phyloP scores from a whole-genome alignment of 2,888 invertebrate species.

The Chymomyza caudatula region DNA sequence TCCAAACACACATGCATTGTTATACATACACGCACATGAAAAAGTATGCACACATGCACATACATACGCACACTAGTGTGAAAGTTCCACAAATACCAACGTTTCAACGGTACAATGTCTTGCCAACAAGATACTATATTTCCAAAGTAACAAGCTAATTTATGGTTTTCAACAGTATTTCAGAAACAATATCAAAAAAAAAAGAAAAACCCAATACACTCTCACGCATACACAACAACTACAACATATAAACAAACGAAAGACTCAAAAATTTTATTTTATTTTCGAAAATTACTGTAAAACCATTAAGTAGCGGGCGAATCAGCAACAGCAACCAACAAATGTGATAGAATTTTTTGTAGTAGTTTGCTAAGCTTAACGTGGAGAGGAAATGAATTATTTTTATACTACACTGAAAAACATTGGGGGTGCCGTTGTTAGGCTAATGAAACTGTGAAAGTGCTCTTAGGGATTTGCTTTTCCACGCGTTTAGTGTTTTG shows the following conservation, averaged over 20 bases:
- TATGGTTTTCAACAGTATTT: conserved; percentile 65
- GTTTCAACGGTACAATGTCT: too few relatives aligned
- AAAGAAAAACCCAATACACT: conserved; percentile 35
- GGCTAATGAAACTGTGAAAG: not conserved
- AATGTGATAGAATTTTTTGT: conserved; percentile 53
- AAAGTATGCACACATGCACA: conserved; percentile 20
- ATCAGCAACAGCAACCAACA: conserved; percentile 30
- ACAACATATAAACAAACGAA: conserved; percentile 1
- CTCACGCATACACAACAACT: conserved; percentile 13
- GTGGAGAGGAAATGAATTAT: conserved; percentile 46
- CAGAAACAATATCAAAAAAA: conserved; percentile 54
- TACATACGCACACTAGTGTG: too few relatives aligned
- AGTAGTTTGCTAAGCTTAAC: conserved; percentile 74
- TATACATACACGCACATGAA: not conserved
- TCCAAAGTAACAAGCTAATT: conserved; percentile 72
- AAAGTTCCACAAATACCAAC: too few relatives aligned
- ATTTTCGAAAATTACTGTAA: conserved; percentile 71
- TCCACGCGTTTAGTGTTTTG: not conserved
- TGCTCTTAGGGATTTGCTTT: not conserved
- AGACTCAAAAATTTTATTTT: conserved; percentile 21
- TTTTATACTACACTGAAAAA: conserved; percentile 48
- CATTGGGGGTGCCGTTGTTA: conserved; percentile 1
- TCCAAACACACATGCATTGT: conserved; percentile 4
- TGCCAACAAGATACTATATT: too few relatives aligned
- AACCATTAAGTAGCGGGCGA: conserved; percentile 43